Percentiles rank a stretch among this genome's conserved stretches.
Evolutionary conservation across 2,797 vertebrate genomes (phyloP).

Genomic region (Sebastes aleutianus): DNA sequence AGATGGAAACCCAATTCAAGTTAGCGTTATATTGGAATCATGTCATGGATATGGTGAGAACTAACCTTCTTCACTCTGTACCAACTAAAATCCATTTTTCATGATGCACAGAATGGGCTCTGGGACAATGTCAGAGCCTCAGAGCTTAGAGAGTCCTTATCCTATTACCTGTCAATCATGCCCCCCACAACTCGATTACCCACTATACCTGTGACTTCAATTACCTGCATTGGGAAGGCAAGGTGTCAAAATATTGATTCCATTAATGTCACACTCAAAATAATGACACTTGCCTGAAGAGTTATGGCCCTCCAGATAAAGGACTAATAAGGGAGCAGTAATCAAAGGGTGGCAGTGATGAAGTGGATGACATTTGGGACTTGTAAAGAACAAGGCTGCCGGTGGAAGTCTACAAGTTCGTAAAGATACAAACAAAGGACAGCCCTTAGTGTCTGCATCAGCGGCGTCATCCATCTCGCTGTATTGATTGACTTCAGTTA

Average conservation of each 20-base stretch:
- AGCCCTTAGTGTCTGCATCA: slow-evolving; percentile 30
- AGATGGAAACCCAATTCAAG: background rate
- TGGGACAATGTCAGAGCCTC: slow-evolving; percentile 38
- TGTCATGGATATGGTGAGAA: background rate
- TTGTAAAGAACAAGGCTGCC: slow-evolving; percentile 54
- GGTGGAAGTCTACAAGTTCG: slow-evolving; percentile 41
- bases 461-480: slow-evolving; percentile 56
- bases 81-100: slow-evolving; percentile 31
- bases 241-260: slow-evolving; percentile 79
- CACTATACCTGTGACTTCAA: slow-evolving; percentile 60
- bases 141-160: slow-evolving; percentile 46
- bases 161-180: slow-evolving; percentile 71
- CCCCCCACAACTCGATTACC: slow-evolving; percentile 55
- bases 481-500: slow-evolving; percentile 68
- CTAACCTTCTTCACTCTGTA: background rate
- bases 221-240: slow-evolving; percentile 58
- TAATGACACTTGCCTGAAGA: slow-evolving; percentile 66
- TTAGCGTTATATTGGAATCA: background rate
- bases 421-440: slow-evolving; percentile 52
- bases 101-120: slow-evolving; percentile 16
- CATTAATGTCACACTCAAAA: slow-evolving; percentile 73
- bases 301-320: slow-evolving; percentile 62
- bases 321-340: slow-evolving; percentile 66
- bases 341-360: slow-evolving; percentile 70
- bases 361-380: slow-evolving; percentile 73